Base-by-base conservation (phyloP, 1,140 invertebrate species). In the Brachionus sp. region DNA sequence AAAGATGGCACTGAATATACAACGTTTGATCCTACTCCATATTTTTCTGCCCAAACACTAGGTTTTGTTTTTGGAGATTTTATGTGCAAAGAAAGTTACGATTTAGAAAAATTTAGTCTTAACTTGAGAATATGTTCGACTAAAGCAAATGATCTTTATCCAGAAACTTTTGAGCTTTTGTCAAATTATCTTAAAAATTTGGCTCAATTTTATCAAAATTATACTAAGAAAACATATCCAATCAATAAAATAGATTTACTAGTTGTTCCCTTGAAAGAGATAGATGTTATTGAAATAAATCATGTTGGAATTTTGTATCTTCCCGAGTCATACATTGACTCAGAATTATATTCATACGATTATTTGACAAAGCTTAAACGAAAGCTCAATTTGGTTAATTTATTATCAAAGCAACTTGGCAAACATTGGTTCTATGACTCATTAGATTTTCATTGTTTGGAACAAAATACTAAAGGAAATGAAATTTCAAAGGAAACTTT, bases 341-440 rank as follows among this genome's bases (percentile, higher is more conserved):
- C 9, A 1, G 35, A 75, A 46, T n/a, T 25, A 13, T 75, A 46
- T 37, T 42, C 77, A 62, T 62, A 80, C 23, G 77, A 80, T 66
- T 42, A 62, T 44, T 44, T 80, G 25, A 80, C 77, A 29, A 57
- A 66, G n/a, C 10, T 62, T 12, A 57, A 62, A 57, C 23, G 19
- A 13, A 57, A 66, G 42, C 46, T 80, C 5, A 80, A 50, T 23
- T 37, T 80, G 13, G n/a, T 62, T 10, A 66, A 66, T 66, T 7
- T 42, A 12, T 25, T 80, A 13, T 62, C 50, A 35, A 80, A 80
- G 25, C 77, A 80, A 42, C 57, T 80, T 25, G 77, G 12, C 23
- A 57, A 80, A 44, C 77, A 80, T 66, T 80, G 77, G 77, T 80
- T 62, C 39, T 39, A 80, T 19, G 77, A 80, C 10, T 66, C 77